Percentiles rank a stretch among this genome's conserved stretches.
These are phyloP conservation scores for Planococcus citri DNA, from an alignment of 1,140 invertebrate genomes.

Conservation along the genomic window DNA sequence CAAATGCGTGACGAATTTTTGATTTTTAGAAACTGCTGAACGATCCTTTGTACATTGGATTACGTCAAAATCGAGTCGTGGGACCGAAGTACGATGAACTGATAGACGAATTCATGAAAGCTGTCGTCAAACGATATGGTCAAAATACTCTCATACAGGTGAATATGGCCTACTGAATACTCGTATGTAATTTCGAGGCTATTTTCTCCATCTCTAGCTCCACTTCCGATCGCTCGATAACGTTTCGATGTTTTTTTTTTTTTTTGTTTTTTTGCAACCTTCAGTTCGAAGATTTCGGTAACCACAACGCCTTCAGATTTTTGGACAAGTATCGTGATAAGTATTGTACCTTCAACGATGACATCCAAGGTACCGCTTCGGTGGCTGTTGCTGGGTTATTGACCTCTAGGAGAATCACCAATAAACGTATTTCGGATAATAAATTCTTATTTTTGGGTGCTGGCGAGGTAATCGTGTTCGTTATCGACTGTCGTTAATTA, in stretches of 20 bases:
- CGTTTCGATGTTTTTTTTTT: no score
- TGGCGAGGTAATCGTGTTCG: conserved; percentile 51
- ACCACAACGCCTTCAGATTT: conserved; percentile 83
- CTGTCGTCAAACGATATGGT: conserved; percentile 79
- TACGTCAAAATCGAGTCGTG: conserved; percentile 70
- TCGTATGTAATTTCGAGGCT: no score
- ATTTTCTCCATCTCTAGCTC: no score
- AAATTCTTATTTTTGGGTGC: conserved; percentile 84
- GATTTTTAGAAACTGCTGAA: conserved; percentile 60
- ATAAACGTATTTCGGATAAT: conserved; percentile 61
- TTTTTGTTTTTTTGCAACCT: no score
- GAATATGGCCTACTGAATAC: not conserved
- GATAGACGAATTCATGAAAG: conserved; percentile 96
- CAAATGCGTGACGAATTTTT: not conserved
- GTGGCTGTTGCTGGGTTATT: conserved; percentile 84
- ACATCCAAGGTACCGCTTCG: conserved; percentile 90
- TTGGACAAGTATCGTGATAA: conserved; percentile 71
- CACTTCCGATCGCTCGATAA: no score
- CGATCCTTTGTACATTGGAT: conserved; percentile 91
- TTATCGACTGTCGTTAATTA: no score
- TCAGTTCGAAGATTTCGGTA: conserved; percentile 93
- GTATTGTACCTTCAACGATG: conserved; percentile 94
- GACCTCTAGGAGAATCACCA: conserved; percentile 66
- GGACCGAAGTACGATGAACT: conserved; percentile 88
- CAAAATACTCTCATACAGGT: conserved; percentile 72